These are phyloP conservation scores for Aspidiotus destructor DNA, from an alignment of 2,888 invertebrate genomes.

Conservation along the genomic window DNA sequence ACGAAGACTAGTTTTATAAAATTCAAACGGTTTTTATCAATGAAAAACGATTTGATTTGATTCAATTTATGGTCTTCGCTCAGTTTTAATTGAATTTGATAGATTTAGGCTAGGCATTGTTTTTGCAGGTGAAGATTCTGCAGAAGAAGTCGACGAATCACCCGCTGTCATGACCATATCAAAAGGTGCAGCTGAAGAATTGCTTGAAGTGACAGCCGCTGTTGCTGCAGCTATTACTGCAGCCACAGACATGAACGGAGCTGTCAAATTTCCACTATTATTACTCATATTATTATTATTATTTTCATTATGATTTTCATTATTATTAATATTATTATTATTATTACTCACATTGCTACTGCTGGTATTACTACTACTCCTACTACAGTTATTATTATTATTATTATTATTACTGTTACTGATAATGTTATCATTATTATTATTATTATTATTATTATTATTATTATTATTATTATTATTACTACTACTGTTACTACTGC, in stretches of 20 bases:
- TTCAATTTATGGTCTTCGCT: constrained; percentile 30
- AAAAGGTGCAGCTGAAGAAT: constrained; percentile 37
- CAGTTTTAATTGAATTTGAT: constrained; percentile 33
- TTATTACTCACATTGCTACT: too few species aligned
- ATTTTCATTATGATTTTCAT: too few species aligned
- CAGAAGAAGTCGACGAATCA: constrained; percentile 47
- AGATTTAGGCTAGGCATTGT: constrained; percentile 36
- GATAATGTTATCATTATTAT: too few species aligned
- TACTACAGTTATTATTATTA: too few species aligned
- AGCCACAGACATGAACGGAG: constrained; percentile 41
- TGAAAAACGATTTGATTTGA: background rate
- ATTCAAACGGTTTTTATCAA: background rate
- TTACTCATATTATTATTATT: too few species aligned
- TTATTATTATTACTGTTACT: too few species aligned
- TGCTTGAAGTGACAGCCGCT: constrained; percentile 39
- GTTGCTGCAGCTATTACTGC: constrained; percentile 40
- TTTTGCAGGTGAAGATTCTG: constrained; percentile 42
- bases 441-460: too few species aligned
- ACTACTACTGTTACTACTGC: background rate
- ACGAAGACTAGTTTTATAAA: constrained; percentile 2
- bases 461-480: too few species aligned
- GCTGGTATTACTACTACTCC: too few species aligned
- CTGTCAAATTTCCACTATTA: constrained; percentile 37
- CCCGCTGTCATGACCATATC: constrained; percentile 40
- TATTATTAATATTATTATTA: too few species aligned